Evolutionary conservation across 2,797 vertebrate genomes (phyloP).

Genomic region (Pipistrellus pipistrellus): DNA sequence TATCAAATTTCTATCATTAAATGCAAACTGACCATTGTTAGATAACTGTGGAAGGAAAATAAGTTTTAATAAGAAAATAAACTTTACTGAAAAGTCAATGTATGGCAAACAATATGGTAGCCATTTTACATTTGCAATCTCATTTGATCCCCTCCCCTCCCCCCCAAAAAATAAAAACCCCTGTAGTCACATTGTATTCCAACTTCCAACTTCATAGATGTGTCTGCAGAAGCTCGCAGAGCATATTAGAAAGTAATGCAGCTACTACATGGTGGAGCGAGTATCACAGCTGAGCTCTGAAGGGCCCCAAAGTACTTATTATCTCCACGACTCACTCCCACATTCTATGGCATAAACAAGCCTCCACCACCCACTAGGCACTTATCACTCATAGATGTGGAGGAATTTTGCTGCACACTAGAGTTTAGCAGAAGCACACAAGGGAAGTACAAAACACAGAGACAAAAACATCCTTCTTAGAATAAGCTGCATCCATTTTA

Average conservation of each 20-base stretch:
- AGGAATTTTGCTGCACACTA: neutral
- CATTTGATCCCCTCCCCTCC: neutral
- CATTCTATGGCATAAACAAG: neutral
- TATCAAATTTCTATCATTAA: neutral
- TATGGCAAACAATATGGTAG: neutral
- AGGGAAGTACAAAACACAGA: neutral
- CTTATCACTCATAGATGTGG: rapidly evolving
- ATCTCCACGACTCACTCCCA: no score
- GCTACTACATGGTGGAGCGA: no score
- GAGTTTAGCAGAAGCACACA: neutral
- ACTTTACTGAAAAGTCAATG: neutral
- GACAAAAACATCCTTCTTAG: neutral
- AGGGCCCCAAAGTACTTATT: neutral
- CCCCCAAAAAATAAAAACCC: neutral
- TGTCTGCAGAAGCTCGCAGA: neutral
- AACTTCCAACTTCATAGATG: neutral
- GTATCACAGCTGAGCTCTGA: neutral
- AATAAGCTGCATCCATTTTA: neutral
- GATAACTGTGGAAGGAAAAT: neutral
- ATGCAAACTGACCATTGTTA: neutral
- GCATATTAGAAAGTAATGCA: neutral
- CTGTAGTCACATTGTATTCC: neutral
- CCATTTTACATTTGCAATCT: neutral
- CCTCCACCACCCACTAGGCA: no score
- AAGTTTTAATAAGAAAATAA: neutral